Base-by-base conservation (phyloP, 1,140 invertebrate species). In the Prorops nasuta region DNA sequence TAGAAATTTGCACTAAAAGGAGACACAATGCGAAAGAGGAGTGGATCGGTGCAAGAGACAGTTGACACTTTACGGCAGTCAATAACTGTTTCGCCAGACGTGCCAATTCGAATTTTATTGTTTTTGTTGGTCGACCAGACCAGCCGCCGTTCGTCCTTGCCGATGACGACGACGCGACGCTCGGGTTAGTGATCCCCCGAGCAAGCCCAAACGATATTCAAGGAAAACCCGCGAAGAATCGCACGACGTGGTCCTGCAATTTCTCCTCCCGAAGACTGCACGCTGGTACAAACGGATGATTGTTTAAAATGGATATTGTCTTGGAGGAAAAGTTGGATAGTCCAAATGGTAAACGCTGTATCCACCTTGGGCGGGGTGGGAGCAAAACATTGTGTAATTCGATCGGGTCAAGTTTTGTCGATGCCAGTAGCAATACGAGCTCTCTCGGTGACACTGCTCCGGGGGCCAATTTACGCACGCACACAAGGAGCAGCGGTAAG, bases 11-110 rank as follows among this genome's bases (percentile, higher is more conserved):
- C 32, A 15, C n/a, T 35, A 35, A 15, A n/a, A n/a, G n/a, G 16
- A 35, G 32, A 14, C n/a, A 35, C 32, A 21, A 39, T 20, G 34
- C 19, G 24, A 44, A 31, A 12, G 48, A 22, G 19, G 35, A 58
- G 37, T 32, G 42, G 41, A 39, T 19, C 46, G 51, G 37, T 55
- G 47, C 58, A 43, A 54, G 46, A 37, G 39, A 56, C 44, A 55
- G 52, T 59, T 55, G 56, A 60, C n/a, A n/a, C 53, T 60, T 60
- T 49, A 55, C 56, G 56, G 44, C 48, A 49, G 48, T 60, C 58
- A n/a, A n/a, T n/a, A 60, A 59, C 50, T 51, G 56, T 60, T 55
- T 59, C 56, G 56, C 58, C 58, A 60, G 58, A 59, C 58, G 56
- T 59, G 48, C 56, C 48, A 60, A 59, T 60, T 60, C 52, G 47